phyloP scores from a whole-genome alignment of 2,888 invertebrate genomes.

The Ornithoptera priamus region DNA sequence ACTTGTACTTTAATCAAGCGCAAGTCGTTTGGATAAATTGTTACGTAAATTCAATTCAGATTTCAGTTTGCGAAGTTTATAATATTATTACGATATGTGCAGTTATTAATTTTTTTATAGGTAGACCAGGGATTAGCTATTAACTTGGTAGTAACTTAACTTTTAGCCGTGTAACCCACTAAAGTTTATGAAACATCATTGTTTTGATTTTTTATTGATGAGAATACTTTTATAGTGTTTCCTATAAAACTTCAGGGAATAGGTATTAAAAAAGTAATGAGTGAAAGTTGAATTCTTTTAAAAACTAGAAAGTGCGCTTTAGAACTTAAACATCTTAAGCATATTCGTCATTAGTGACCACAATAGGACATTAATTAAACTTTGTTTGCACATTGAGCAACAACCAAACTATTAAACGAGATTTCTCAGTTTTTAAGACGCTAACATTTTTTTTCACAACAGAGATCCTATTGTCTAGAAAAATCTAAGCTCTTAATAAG shows the following conservation, averaged over 20 bases:
- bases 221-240: no score
- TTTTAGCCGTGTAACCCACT: no score
- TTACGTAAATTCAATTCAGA: neutral
- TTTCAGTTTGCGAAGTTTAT: neutral
- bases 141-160: no score
- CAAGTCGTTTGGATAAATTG: neutral
- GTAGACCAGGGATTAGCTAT: no score
- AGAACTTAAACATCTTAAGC: conserved; percentile 5
- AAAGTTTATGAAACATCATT: no score
- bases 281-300: conserved; percentile 3
- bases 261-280: neutral
- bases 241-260: no score
- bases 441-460: neutral
- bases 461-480: neutral
- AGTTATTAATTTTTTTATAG: no score
- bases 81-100: neutral
- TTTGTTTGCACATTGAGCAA: conserved; percentile 54
- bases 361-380: conserved; percentile 17
- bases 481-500: neutral
- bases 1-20: neutral
- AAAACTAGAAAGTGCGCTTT: conserved; percentile 10
- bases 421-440: neutral
- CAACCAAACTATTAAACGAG: neutral
- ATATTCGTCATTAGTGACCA: conserved; percentile 5
- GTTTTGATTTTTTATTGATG: no score